Percentiles rank a stretch among this genome's conserved stretches.
phyloP scores from a whole-genome alignment of 2,113 vertebrate genomes.

The Dendrocopos noguchii region DNA sequence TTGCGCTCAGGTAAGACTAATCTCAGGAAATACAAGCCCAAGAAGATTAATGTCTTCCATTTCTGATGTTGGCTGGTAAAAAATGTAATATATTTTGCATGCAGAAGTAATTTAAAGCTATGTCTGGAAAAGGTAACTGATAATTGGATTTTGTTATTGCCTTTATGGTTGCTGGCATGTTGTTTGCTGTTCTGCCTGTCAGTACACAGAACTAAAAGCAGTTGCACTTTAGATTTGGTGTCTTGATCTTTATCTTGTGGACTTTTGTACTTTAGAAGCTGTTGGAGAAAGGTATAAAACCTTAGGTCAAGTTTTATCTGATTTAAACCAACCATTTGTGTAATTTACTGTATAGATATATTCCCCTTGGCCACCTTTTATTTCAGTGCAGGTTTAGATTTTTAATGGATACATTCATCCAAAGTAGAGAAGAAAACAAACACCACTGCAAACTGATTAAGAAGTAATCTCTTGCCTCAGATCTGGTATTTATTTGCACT shows the following conservation, averaged over 20 bases:
- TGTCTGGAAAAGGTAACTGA: background rate
- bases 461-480: background rate
- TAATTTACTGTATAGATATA: background rate
- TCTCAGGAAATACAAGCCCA: background rate
- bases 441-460: background rate
- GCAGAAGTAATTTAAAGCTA: background rate
- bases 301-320: background rate
- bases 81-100: background rate
- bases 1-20: background rate
- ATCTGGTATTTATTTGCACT: background rate
- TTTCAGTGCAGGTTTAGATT: background rate
- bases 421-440: background rate
- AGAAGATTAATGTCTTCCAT: background rate
- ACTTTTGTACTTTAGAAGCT: background rate
- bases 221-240: background rate
- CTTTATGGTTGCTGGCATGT: background rate
- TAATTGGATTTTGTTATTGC: background rate
- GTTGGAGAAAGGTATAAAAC: background rate
- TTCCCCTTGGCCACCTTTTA: background rate
- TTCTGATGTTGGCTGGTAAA: background rate
- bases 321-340: background rate
- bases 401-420: background rate
- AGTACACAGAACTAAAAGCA: background rate
- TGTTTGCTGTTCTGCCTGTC: background rate
- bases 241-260: background rate